Evolutionary conservation across 1,140 invertebrate genomes (phyloP).

Genomic region (Drosophila sp.): DNA sequence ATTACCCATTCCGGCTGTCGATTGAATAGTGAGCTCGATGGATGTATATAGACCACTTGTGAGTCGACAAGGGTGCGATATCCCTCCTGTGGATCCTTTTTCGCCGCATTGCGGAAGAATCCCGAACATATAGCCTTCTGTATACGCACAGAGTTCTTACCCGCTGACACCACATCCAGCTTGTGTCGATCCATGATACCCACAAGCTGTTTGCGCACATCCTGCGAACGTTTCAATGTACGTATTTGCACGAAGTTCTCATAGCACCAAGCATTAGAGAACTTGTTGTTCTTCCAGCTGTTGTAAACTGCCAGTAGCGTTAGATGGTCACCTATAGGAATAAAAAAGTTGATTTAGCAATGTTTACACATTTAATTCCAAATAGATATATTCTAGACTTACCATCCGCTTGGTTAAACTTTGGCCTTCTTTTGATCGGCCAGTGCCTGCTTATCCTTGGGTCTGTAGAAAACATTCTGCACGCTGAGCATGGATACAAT

Average conservation of each 20-base stretch:
- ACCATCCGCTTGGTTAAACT: conserved; percentile 98
- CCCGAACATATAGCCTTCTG: conserved; percentile 99
- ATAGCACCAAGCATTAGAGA: conserved; percentile 99
- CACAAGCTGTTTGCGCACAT: conserved; percentile 98
- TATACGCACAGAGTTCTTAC: conserved; percentile 96
- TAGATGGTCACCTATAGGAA: conserved; percentile 93
- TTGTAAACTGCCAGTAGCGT: conserved; percentile 99
- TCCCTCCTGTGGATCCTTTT: conserved; percentile 99
- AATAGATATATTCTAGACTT: conserved; percentile 9
- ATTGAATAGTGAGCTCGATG: conserved; percentile 98
- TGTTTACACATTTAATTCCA: not conserved
- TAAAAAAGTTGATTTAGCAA: not conserved
- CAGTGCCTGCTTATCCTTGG: conserved; percentile 98
- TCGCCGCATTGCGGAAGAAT: conserved; percentile 99
- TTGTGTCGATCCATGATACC: conserved; percentile 99
- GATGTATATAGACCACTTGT: conserved; percentile 99
- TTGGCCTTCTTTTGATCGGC: conserved; percentile 99
- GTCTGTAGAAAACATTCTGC: conserved; percentile 99
- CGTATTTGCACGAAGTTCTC: conserved; percentile 99
- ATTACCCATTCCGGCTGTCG: conserved; percentile 99
- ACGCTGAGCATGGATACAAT: conserved; percentile 99
- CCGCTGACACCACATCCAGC: conserved; percentile 98
- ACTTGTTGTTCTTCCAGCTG: conserved; percentile 99
- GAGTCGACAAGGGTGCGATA: conserved; percentile 98
- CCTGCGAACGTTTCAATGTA: conserved; percentile 98